Base-by-base conservation (phyloP, 2,113 vertebrate species). In the Crocuta crocuta region DNA sequence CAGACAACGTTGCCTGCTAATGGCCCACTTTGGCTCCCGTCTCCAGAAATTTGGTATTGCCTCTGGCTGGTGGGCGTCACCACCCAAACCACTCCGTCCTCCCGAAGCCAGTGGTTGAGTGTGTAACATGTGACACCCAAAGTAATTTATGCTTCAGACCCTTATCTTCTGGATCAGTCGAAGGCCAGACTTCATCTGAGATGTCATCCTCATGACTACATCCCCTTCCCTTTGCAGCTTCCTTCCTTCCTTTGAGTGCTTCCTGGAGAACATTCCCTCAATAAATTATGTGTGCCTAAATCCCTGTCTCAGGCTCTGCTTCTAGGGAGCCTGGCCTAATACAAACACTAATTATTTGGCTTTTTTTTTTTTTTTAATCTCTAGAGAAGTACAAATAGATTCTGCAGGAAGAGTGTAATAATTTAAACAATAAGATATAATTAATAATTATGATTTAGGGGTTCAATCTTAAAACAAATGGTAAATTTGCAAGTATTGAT, bases 361-460 rank as follows among this genome's bases (percentile, higher is more conserved):
- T 45, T 65, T 73, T 39, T 39, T 35, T 35, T 35, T 35, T 39
- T 39, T 74, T 84, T 89, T 53, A 83, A 91, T 92, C 7, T 58
- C 71, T 80, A 89, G 55, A 71, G 82, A 70, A 95, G 39, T 74
- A 83, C 45, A 87, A 89, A 76, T 24, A 91, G 15, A 61, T 89
- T 84, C 23, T 85, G 43, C 65, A 93, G n/a, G 93, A 50, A 73
- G 4, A 50, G 8, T 82, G 33, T 43, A 33, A 35, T 63, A 83
- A 73, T 13, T 74, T 63, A 85, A 91, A 91, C 4, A 61, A n/a
- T 28, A 39, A 91, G 1, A 66, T 58, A 80, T 24, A 19, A 10
- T 93, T 63, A 28, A 13, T 63, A 79, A 78, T 90, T 83, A 92
- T 55, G 43, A 82, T 87, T 86, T 89, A 82, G 33, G 39, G 12